These are phyloP conservation scores for Platichthys flesus DNA, from an alignment of 2,113 vertebrate species.

Conservation along the genomic window DNA sequence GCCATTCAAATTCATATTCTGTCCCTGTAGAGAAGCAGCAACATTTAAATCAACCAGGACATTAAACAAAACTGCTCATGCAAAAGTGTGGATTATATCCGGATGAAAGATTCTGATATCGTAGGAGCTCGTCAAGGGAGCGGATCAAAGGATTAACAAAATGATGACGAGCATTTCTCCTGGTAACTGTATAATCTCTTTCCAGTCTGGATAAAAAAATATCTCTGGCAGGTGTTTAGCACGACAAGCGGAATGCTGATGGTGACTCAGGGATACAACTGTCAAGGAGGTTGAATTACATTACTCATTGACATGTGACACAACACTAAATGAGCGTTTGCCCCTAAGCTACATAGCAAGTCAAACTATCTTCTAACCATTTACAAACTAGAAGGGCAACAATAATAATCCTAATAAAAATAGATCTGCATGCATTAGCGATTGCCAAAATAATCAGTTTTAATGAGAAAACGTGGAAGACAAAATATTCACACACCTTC, in stretches of 20 bases:
- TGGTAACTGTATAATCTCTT: slow-evolving; percentile 18
- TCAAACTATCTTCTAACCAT: neutral
- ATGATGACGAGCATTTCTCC: slow-evolving; percentile 7
- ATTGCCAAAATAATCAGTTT: too few species aligned
- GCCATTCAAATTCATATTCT: slow-evolving; percentile 92
- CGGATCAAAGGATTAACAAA: slow-evolving; percentile 34
- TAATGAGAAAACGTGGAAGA: too few species aligned
- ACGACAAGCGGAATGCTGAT: neutral
- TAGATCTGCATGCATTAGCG: too few species aligned
- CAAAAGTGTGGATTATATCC: slow-evolving; percentile 12
- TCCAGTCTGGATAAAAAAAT: slow-evolving; percentile 11
- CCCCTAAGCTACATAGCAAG: neutral
- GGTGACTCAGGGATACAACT: neutral
- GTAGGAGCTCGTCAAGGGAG: neutral
- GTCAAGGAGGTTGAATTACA: neutral
- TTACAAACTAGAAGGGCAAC: too few species aligned
- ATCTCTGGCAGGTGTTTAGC: neutral
- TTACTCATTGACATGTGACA: neutral
- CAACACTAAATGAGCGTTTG: neutral
- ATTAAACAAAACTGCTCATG: neutral
- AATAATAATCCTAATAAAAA: too few species aligned
- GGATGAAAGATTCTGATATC: neutral
- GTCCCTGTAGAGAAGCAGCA: slow-evolving; percentile 79
- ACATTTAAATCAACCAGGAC: neutral
- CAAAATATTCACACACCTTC: slow-evolving; percentile 59